These are phyloP conservation scores for Gorsachius goisagi DNA, from an alignment of 2,113 vertebrate species.

Conservation along the genomic window DNA sequence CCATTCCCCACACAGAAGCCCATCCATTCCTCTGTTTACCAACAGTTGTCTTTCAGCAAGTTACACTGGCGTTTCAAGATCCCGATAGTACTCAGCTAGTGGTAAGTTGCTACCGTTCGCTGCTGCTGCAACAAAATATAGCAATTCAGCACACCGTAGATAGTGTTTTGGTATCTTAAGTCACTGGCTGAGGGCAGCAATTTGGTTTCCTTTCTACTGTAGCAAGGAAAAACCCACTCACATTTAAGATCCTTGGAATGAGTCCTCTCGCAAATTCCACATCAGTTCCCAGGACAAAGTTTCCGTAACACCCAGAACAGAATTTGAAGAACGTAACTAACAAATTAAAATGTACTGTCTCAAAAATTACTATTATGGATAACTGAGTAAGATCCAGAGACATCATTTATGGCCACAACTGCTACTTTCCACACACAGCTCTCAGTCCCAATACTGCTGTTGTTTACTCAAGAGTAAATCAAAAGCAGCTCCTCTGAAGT, in stretches of 20 bases:
- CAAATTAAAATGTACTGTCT: neutral
- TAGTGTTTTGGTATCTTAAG: neutral
- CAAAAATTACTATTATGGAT: neutral
- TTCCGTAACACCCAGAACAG: neutral
- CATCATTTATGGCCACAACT: neutral
- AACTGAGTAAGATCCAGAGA: neutral
- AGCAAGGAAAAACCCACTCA: neutral
- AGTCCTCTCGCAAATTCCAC: neutral
- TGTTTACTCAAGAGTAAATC: neutral
- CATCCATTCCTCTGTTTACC: neutral
- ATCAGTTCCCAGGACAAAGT: neutral
- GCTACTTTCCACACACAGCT: neutral
- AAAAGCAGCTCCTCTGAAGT: neutral
- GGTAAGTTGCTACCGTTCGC: conserved; percentile 2
- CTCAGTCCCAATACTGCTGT: neutral
- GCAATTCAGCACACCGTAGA: neutral
- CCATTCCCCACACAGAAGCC: neutral
- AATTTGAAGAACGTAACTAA: neutral
- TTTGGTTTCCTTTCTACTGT: neutral
- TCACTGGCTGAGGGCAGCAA: neutral
- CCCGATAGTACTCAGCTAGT: neutral
- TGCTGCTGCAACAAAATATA: neutral
- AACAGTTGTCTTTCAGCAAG: neutral
- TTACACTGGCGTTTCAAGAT: neutral
- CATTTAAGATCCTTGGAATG: neutral